phyloP scores from a whole-genome alignment of 1,140 invertebrate species.

The Popillia japonica region DNA sequence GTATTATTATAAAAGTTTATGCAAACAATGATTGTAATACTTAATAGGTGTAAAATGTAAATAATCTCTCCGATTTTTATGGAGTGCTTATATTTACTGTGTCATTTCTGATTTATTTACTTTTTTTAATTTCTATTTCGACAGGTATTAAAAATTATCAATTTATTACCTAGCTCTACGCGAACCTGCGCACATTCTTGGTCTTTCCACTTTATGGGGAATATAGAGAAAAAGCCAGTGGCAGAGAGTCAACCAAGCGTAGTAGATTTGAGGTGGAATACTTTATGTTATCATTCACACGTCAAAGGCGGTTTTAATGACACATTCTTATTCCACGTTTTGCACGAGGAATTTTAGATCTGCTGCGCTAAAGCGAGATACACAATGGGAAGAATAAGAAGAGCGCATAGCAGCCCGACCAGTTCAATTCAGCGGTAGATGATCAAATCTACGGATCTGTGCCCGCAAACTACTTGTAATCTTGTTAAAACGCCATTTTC shows the following conservation, averaged over 20 bases:
- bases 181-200: too few relatives aligned
- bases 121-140: neutral
- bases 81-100: neutral
- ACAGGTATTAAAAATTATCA: too few relatives aligned
- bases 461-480: constrained; percentile 29
- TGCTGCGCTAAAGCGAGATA: constrained; percentile 14
- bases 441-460: constrained; percentile 26
- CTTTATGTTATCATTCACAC: constrained; percentile 53
- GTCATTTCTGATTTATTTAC: neutral
- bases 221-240: constrained; percentile 32
- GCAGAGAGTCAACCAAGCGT: constrained; percentile 31
- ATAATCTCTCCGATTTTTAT: neutral
- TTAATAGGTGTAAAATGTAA: constrained; percentile 11
- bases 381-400: constrained; percentile 9
- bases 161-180: too few relatives aligned
- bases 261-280: constrained; percentile 39
- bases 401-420: neutral
- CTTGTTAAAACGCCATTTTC: constrained; percentile 29
- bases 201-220: neutral
- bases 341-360: constrained; percentile 53
- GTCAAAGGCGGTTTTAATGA: constrained; percentile 54
- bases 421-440: constrained; percentile 21
- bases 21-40: constrained; percentile 37
- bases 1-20: constrained; percentile 36
- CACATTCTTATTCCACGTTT: constrained; percentile 57